Evolutionary conservation across 2,113 vertebrate genomes (phyloP), one percentile per base, ranked within the genome.

Genomic region (Chinchilla lanigera): DNA sequence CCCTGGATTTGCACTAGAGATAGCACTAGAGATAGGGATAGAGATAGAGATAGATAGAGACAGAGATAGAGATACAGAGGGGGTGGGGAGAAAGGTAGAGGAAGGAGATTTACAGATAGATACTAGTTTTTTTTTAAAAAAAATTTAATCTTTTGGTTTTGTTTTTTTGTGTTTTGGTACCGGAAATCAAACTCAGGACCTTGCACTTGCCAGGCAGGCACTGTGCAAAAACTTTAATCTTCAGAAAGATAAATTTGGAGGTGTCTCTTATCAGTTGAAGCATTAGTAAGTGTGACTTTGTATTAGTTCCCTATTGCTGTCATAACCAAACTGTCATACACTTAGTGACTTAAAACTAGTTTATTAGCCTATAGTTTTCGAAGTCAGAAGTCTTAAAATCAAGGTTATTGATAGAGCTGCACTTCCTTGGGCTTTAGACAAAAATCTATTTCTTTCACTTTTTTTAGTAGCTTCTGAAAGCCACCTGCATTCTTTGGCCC

Each of bases 241-340:
- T 95, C 7, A 30, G 19, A 78, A 90, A 91, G 22, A 77, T 86
- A 86, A 86, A 52, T 22, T 75, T 86, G 24, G 52, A 54, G 10
- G 13, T 88, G 11, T 20, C 78, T 92, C 30, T 96, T 63, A 86
- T 26, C 50, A 69, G 20, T 65, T 94, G 16, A 89, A 81, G 30
- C 30, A 81, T 81, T 91, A 71, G 41, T 63, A 78, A 63, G 5
- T 95, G 26, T 38, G 60, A 88, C 19, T 95, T 61, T 91, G 30
- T 88, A 6, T 91, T 86, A 73, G 47, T 89, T 89, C 94, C 84
- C 58, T 94, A 16, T 81, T 94, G 71, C 56, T 96, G 35, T 13
- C 24, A 54, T 92, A 89, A 80, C 56, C 35, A 94, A 24, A 73
- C 81, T 86, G 86, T 22, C 50, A 58, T 73, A 82, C 22, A 30